Base-by-base conservation (phyloP, 2,113 vertebrate species). In the Ondatra zibethicus region DNA sequence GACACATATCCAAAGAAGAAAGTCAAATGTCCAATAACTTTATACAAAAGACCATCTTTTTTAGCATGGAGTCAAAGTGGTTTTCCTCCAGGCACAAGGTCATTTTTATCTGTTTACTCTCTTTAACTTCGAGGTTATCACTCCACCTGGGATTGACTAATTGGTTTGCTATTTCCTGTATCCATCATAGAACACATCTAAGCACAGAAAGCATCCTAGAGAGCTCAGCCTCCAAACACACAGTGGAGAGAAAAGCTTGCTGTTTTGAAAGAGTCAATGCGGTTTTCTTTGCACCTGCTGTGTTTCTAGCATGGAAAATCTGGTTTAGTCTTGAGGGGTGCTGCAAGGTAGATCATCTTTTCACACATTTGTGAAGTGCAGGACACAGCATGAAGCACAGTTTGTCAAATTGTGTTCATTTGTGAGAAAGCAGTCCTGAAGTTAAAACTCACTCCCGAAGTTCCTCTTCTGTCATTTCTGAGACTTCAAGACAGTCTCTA, bases 401-500 rank as follows among this genome's bases (percentile, higher is more conserved):
- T 95, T 85, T 95, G 76, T 93, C 92, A 96, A 92, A 92, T 52
- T 91, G 92, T 78, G 70, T 86, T 97, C 95, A 70, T 89, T 89
- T 97, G 92, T 91, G 75, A 95, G 72, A 96, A 97, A 96, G 72
- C 52, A 94, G 66, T 82, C 36, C 81, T 82, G 21, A 47, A 96
- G 72, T 96, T 89, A 93, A 52, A 45, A 21, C 61, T 93, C 68
- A 27, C 82, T 93, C 50, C 52, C 3, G 0, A 87, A 94, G 47
- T 93, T 95, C 61, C 89, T 89, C 21, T 80, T 58, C 76, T 89
- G 77, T 95, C 82, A 47, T 91, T 93, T 89, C 77, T 61, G 87
- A 96, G 89, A 91, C 94, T 89, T 93, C 92, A 75, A 87, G 86
- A 91, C 87, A 88, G 77, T 65, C 92, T 91, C 72, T 65, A 77